Base-by-base conservation (phyloP, 2,113 vertebrate species). In the Ciconia maguari region DNA sequence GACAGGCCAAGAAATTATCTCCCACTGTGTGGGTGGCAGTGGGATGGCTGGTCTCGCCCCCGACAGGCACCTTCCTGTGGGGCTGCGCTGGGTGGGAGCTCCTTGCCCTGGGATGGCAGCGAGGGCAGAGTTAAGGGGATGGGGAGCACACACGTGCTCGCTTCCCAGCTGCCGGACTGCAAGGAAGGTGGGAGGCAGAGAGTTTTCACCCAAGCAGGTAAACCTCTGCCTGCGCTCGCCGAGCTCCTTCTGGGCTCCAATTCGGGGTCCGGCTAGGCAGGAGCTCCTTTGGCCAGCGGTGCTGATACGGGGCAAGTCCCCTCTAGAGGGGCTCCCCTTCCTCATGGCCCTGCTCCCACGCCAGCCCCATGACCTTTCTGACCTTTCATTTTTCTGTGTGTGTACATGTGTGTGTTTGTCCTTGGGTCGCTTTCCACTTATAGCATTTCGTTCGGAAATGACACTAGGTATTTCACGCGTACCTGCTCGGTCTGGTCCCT, bases 401-500 rank as follows among this genome's bases (percentile, higher is more conserved):
- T 98, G 96, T 95, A 78, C 92, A 69, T 98, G 97, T 98, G 90
- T 97, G 97, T 98, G 95, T 98, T 97, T 98, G 97, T 97, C 95
- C 88, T 95, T 97, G 97, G 97, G 97, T 98, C 97, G 84, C 98
- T 97, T 98, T 98, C 98, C 97, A 96, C 98, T 98, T 98, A 98
- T 98, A 99, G 99, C 98, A 96, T 98, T 98, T 98, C 99, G 93
- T 97, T 98, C 48, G 99, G 98, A 99, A 98, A 97, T 99, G 98
- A 99, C 97, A 98, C 98, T 99, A 99, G 99, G 99, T 99, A 99
- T 98, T 98, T 97, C 32, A 62, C 27, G 95, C 10, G 34, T 79
- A 83, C 95, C 81, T 14, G 83, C 97, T 95, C 93, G 97, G 94
- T 92, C 94, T 95, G 69, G 82, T 82, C 76, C 87, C 83, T 95